Evolutionary conservation across 2,888 invertebrate genomes (phyloP).

Genomic region (Dynastes hyllus): DNA sequence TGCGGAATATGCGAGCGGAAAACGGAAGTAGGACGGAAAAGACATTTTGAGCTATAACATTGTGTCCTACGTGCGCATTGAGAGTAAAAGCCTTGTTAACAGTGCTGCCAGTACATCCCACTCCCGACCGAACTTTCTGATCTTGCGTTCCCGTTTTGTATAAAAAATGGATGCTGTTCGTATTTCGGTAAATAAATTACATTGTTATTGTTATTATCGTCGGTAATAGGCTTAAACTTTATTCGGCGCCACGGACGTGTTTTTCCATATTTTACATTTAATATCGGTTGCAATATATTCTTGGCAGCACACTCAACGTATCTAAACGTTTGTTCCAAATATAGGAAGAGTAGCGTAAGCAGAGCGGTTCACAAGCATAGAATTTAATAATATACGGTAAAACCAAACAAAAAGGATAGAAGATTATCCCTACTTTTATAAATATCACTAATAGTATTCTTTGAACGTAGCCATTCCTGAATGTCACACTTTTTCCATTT

Average conservation of each 20-base stretch:
- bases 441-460: too few species aligned
- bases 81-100: conserved; percentile 47
- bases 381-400: too few species aligned
- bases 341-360: too few species aligned
- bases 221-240: conserved; percentile 9
- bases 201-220: conserved; percentile 31
- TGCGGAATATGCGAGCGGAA: conserved; percentile 23
- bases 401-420: too few species aligned
- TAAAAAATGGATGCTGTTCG: conserved; percentile 30
- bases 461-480: too few species aligned
- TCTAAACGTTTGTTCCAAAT: too few species aligned
- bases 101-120: conserved; percentile 28
- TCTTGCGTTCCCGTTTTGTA: conserved; percentile 15
- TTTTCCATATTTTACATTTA: conserved; percentile 17
- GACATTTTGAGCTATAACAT: conserved; percentile 40
- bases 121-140: conserved; percentile 24
- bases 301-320: too few species aligned
- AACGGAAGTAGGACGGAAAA: conserved; percentile 40
- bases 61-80: conserved; percentile 44
- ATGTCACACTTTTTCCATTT: too few species aligned
- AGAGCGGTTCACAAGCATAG: too few species aligned
- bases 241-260: not conserved
- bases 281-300: not conserved
- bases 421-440: too few species aligned
- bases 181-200: conserved; percentile 30